A percentile compares a stretch with the other conserved stretches of the same genome.
Evolutionary conservation across 1,140 invertebrate species (phyloP).

Genomic region (Caenorhabditis remanei): DNA sequence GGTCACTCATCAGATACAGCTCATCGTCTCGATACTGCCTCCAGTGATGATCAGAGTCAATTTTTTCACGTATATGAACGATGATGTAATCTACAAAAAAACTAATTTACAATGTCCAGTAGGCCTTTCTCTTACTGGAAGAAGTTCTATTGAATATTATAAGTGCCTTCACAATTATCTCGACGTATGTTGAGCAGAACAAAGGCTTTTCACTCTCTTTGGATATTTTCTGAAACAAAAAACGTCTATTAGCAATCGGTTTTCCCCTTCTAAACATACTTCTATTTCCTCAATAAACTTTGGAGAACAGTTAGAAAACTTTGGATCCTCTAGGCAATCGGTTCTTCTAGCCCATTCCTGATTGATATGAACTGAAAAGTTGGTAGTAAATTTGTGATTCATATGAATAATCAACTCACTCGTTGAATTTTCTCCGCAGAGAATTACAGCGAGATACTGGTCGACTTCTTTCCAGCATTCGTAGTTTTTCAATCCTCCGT

Average conservation of each 20-base stretch:
- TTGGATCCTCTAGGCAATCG: neutral
- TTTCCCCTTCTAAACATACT: neutral
- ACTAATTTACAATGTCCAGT: too few species aligned
- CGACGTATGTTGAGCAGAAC: neutral
- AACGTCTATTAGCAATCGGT: too few species aligned
- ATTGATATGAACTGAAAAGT: neutral
- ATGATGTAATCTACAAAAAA: neutral
- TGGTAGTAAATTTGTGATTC: neutral
- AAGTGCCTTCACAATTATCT: neutral
- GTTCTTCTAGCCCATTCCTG: neutral
- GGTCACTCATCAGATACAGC: neutral
- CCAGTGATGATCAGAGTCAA: too few species aligned
- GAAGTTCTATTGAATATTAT: neutral
- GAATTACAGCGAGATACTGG: neutral
- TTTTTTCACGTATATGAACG: neutral
- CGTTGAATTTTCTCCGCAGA: neutral
- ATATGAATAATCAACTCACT: neutral
- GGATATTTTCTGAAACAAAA: neutral
- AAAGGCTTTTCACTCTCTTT: neutral
- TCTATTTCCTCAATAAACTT: neutral
- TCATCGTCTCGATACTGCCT: neutral
- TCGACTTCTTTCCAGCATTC: slow-evolving; percentile 32
- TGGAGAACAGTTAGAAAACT: neutral
- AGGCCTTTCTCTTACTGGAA: neutral
- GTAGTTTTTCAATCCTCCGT: neutral